These are phyloP conservation scores for Polyommatus icarus DNA, from an alignment of 2,888 invertebrate species.

Conservation along the genomic window DNA sequence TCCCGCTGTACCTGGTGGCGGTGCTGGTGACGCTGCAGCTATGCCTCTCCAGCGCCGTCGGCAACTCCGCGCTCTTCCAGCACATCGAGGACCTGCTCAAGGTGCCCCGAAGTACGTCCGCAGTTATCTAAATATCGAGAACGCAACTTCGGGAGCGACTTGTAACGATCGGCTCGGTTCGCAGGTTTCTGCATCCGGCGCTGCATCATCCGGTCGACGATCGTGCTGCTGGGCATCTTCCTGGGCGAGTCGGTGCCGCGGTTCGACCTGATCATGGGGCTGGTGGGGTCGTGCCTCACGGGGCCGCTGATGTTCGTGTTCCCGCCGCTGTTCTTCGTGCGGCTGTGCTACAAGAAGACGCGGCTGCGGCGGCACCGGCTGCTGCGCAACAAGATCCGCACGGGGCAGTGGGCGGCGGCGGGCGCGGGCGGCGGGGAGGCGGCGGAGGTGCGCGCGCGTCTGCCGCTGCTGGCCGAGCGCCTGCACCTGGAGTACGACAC, in stretches of 20 bases:
- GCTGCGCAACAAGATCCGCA: slow-evolving; percentile 31
- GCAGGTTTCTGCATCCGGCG: slow-evolving; percentile 88
- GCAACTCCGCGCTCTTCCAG: slow-evolving; percentile 90
- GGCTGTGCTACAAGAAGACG: slow-evolving; percentile 79
- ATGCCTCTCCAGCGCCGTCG: slow-evolving; percentile 87
- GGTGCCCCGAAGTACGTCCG: slow-evolving; percentile 84
- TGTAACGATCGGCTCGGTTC: slow-evolving; percentile 38
- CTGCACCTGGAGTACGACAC: slow-evolving; percentile 58
- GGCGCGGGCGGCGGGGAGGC: slow-evolving; percentile 33
- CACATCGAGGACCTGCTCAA: slow-evolving; percentile 89
- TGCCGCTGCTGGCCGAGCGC: slow-evolving; percentile 52
- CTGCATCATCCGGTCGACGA: slow-evolving; percentile 84
- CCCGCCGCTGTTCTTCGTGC: slow-evolving; percentile 90
- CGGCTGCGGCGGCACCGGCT: slow-evolving; percentile 43
- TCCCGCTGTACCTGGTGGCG: slow-evolving; percentile 83
- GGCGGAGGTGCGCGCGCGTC: slow-evolving; percentile 46
- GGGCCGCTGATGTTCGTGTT: slow-evolving; percentile 92
- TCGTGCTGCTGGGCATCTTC: slow-evolving; percentile 86
- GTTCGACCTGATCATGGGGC: slow-evolving; percentile 92
- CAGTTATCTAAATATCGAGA: neutral
- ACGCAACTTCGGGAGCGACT: neutral
- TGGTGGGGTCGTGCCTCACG: slow-evolving; percentile 91
- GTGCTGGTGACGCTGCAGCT: slow-evolving; percentile 88
- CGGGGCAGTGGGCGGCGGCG: neutral
- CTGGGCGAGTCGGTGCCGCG: slow-evolving; percentile 91